Evolutionary conservation across 2,113 vertebrate genomes (phyloP).

Genomic region (Grus americana): DNA sequence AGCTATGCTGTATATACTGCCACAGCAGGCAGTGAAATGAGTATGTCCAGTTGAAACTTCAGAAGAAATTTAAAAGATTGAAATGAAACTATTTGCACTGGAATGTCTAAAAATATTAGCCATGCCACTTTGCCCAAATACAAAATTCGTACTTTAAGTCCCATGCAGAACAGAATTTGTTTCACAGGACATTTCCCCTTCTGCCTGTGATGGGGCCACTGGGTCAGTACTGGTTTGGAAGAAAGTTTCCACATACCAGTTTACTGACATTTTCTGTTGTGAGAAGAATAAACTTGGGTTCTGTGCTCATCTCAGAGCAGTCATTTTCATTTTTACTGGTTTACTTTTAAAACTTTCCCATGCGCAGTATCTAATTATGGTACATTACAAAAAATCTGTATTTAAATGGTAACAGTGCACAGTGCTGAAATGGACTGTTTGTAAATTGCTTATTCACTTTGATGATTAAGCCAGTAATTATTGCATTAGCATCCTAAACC

Average conservation of each 20-base stretch:
- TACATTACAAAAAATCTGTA: slow-evolving; percentile 10
- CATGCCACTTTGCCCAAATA: not conserved
- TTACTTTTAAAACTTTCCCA: slow-evolving; percentile 48
- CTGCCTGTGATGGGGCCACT: not conserved
- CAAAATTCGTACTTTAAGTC: not conserved
- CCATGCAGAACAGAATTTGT: not conserved
- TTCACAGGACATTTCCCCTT: not conserved
- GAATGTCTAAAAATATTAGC: not conserved
- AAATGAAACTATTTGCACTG: not conserved
- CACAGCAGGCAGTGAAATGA: not conserved
- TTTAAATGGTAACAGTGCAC: slow-evolving; percentile 14
- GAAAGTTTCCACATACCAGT: slow-evolving; percentile 6
- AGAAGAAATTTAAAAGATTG: not conserved
- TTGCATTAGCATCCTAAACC: slow-evolving; percentile 51
- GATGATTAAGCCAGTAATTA: slow-evolving; percentile 59
- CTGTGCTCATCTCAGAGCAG: not conserved
- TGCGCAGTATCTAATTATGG: slow-evolving; percentile 41
- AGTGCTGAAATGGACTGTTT: slow-evolving; percentile 20
- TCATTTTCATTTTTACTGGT: slow-evolving; percentile 64
- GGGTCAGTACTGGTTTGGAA: slow-evolving; percentile 26
- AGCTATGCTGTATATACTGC: not conserved
- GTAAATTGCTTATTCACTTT: slow-evolving; percentile 42
- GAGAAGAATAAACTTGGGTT: not conserved
- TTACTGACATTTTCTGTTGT: slow-evolving; percentile 1
- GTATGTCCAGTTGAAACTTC: not conserved